phyloP scores from a whole-genome alignment of 2,113 vertebrate species.

The Vicugna pacos region DNA sequence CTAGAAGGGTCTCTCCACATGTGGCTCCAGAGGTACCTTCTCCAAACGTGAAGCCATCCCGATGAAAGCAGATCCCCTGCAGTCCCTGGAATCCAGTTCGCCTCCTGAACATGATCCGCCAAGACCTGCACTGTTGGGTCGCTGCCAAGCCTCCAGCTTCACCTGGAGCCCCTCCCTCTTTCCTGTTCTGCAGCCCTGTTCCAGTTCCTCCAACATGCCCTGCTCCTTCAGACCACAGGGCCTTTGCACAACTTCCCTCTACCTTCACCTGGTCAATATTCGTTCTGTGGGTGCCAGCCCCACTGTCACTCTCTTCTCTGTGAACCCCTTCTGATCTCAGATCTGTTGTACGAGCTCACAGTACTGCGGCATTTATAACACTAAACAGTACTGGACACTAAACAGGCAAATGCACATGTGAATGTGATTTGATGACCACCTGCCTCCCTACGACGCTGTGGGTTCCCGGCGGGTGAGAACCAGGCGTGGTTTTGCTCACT shows the following conservation, averaged over 20 bases:
- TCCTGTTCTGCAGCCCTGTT: neutral
- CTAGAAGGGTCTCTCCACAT: neutral
- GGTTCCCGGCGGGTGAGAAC: neutral
- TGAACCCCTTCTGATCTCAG: neutral
- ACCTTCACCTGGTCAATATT: neutral
- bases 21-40: neutral
- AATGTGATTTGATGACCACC: neutral
- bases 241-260: neutral
- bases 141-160: neutral
- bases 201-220: neutral
- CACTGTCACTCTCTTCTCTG: neutral
- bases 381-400: neutral
- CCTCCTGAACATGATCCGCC: neutral
- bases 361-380: neutral
- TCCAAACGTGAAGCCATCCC: neutral
- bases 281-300: neutral
- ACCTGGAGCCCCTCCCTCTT: neutral
- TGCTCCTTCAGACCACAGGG: neutral
- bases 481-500: neutral
- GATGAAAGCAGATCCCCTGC: neutral
- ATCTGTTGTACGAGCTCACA: neutral
- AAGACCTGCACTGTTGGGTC: neutral
- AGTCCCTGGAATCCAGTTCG: neutral
- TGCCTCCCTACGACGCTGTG: neutral
- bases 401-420: neutral